These are phyloP conservation scores for Actinemys pallida DNA, from an alignment of 2,113 vertebrate genomes.

Conservation along the genomic window DNA sequence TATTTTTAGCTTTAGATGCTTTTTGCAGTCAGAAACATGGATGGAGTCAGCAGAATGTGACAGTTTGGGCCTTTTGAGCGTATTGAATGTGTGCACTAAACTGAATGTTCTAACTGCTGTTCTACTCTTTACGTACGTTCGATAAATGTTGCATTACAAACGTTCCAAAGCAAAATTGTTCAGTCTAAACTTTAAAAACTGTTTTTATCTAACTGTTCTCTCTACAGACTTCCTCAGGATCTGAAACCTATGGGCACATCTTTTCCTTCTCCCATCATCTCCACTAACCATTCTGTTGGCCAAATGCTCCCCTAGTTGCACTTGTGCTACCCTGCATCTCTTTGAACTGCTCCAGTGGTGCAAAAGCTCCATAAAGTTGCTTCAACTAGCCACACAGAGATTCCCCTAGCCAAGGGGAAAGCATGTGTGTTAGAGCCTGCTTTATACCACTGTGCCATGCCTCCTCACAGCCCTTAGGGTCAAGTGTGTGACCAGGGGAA, in stretches of 20 bases:
- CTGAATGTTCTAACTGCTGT: neutral
- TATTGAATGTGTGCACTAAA: too few relatives aligned
- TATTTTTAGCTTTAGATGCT: neutral
- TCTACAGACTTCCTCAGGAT: neutral
- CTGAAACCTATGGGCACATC: neutral
- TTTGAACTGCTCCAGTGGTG: neutral
- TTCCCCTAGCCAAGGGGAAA: neutral
- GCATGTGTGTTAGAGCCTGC: neutral
- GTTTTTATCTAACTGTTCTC: conserved; percentile 15
- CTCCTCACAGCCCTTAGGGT: neutral
- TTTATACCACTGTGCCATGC: neutral
- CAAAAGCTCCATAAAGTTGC: neutral
- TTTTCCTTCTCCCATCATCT: neutral
- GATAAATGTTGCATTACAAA: neutral
- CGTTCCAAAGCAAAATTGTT: neutral
- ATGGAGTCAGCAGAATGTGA: neutral
- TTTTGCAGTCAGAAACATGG: neutral
- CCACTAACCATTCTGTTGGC: neutral
- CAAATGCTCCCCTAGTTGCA: fast-evolving
- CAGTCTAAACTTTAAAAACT: neutral
- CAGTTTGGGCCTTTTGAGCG: neutral
- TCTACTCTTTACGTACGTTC: neutral
- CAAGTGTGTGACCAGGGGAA: neutral
- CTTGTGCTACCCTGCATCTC: neutral
- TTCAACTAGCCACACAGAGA: neutral